A percentile compares a stretch with the other conserved stretches of the same genome.
phyloP scores from a whole-genome alignment of 2,888 invertebrate genomes.

The Tortricodes alternella region DNA sequence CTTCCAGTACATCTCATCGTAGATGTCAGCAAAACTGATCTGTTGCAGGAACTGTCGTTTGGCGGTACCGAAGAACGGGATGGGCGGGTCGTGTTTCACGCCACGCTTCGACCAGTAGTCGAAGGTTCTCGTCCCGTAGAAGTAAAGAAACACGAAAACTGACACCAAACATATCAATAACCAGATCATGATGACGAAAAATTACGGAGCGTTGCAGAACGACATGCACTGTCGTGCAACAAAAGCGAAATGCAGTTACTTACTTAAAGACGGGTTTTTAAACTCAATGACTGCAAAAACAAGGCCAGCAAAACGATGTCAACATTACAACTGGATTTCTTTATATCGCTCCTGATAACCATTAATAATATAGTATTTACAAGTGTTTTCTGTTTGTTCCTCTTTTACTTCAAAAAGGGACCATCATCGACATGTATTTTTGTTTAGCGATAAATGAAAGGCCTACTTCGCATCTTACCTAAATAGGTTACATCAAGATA shows the following conservation, averaged over 20 bases:
- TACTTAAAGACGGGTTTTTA: too few species aligned
- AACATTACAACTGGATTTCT: too few species aligned
- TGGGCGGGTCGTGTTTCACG: slow-evolving; percentile 34
- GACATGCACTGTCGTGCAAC: neutral
- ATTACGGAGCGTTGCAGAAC: neutral
- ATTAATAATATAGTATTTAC: too few species aligned
- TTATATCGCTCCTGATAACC: too few species aligned
- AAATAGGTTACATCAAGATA: too few species aligned
- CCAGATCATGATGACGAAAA: neutral
- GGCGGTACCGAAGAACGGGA: slow-evolving; percentile 35
- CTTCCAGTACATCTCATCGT: slow-evolving; percentile 33
- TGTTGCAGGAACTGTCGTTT: slow-evolving; percentile 14
- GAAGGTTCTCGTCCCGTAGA: slow-evolving; percentile 30
- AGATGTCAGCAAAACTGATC: slow-evolving; percentile 27
- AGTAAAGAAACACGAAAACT: slow-evolving; percentile 25
- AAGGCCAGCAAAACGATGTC: too few species aligned
- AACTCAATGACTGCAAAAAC: too few species aligned
- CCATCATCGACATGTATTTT: too few species aligned
- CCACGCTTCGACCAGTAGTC: slow-evolving; percentile 35
- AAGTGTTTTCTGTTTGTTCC: too few species aligned
- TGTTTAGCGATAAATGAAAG: too few species aligned
- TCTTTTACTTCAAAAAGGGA: too few species aligned
- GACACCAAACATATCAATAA: neutral
- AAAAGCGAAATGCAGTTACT: neutral
- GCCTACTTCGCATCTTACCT: too few species aligned